Base-by-base conservation (phyloP, 2,113 vertebrate species). In the Cyprinodon brontotheroides region DNA sequence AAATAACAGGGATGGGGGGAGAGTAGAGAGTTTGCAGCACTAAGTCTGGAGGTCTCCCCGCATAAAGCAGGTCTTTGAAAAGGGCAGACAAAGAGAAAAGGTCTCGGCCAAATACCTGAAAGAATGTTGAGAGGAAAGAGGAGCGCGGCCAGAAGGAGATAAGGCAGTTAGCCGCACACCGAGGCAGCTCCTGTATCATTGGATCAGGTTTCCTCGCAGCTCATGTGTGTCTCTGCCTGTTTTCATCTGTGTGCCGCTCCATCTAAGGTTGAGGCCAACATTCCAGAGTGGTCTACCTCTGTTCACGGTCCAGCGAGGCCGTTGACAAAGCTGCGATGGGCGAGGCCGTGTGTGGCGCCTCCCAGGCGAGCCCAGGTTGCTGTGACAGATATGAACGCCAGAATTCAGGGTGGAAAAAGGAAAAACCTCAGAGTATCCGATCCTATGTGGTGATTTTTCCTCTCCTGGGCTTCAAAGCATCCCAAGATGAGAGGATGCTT, bases 31-130 rank as follows among this genome's bases (percentile, higher is more conserved):
- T 82, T 75, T 87, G 87, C 72, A 65, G 86, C 65, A 67, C 60
- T 50, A 77, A 71, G 84, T 89, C 84, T 87, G 84, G 82, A 90
- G 85, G 88, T 86, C 87, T 90, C 72, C 72, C 50, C 73, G 89
- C 85, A 93, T 92, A 93, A 93, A 91, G 91, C 86, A 86, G 86
- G 87, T 84, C 91, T 92, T 93, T 93, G 92, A 93, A 92, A 93
- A 92, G 92, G 90, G 85, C 91, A 92, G 83, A 92, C 89, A 92
- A 93, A 92, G 87, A 89, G 89, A 92, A 92, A 92, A 92, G 89
- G 91, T 93, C 92, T 91, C 74, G 70, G 88, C 92, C 89, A 93
- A 92, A 92, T 93, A 93, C 91, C 92, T 90, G 89, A 90, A 92
- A 93, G 91, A 93, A 93, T 92, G 91, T 89, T 79, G 87, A 91